Base-by-base conservation (phyloP, 2,888 invertebrate genomes). In the Chrysolina oricalcia region DNA sequence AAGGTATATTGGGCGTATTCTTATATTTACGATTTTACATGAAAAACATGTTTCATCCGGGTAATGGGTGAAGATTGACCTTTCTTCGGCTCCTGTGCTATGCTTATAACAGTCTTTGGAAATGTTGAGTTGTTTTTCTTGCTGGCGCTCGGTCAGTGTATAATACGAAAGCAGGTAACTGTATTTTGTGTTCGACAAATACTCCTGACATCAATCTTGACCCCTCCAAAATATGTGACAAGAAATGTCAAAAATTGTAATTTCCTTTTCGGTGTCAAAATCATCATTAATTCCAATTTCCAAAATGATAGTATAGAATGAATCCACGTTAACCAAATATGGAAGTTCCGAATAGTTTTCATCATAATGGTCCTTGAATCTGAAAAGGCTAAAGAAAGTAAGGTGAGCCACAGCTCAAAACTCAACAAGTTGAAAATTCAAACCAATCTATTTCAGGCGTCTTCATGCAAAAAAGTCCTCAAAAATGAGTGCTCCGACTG, bases 401-500 rank as follows among this genome's bases (percentile, higher is more conserved):
- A 59, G 59, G 59, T 59, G 10, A 35, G 35, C 23, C 15, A 0
- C n/a, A 15, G 11, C n/a, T 8, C 59, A 59, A 23, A 17, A 35
- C 9, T n/a, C 6, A 13, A n/a, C 59, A 59, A 59, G n/a, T 27
- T 59, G 59, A 2, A 59, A 35, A 35, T 27, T 59, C 13, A 59
- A 59, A 59, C 10, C n/a, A 35, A n/a, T 9, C 23, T 15, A 23
- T 59, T 59, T 59, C 27, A 23, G 35, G 59, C 35, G 35, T 8
- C 35, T 59, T 9, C 59, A 35, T n/a, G 59, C 27, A 59, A 59
- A n/a, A 59, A 59, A 59, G n/a, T 23, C n/a, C 6, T 10, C 2
- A 59, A 35, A 59, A 27, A 59, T 59, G 74, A 78, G 0, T 79
- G 79, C 13, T 10, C 73, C 4, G 70, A 77, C 40, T 79, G 79